Conservation (phyloP, 2,888 invertebrate genomes). For the Cerastoderma edule region DNA sequence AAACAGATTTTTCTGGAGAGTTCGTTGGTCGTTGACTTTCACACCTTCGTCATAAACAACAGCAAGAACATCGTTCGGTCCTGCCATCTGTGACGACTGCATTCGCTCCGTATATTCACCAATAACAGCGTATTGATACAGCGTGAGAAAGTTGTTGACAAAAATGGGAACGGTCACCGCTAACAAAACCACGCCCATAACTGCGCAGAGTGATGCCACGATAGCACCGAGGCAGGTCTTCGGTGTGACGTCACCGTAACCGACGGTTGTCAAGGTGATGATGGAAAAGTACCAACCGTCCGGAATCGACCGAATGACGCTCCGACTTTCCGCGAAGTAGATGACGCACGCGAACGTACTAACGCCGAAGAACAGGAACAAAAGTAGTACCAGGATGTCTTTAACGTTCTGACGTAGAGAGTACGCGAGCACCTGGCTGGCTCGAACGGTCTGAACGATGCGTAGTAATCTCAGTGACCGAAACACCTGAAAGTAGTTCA, state of each 20-base stretch:
- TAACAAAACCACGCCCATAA: conserved; percentile 56
- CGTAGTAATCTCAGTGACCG: conserved; percentile 55
- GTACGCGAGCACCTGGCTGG: conserved; percentile 49
- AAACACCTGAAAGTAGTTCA: conserved; percentile 55
- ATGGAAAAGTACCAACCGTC: conserved; percentile 60
- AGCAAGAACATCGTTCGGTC: too few species aligned
- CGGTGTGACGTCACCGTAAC: conserved; percentile 62
- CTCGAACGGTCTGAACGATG: conserved; percentile 49
- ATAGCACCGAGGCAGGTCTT: conserved; percentile 44
- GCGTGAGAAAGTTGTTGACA: conserved; percentile 61
- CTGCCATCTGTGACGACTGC: too few species aligned
- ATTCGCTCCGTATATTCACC: conserved; percentile 38
- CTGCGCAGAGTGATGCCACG: conserved; percentile 44
- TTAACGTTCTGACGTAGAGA: conserved; percentile 47
- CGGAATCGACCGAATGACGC: conserved; percentile 48
- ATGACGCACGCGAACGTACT: conserved; percentile 52
- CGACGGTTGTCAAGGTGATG: conserved; percentile 65
- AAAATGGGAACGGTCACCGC: conserved; percentile 60
- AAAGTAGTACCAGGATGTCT: conserved; percentile 43
- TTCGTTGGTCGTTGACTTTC: too few species aligned
- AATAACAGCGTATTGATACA: conserved; percentile 57
- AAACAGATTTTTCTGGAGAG: too few species aligned
- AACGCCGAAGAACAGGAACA: conserved; percentile 50
- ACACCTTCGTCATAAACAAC: too few species aligned
- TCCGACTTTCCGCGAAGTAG: conserved; percentile 51